phyloP scores from a whole-genome alignment of 2,797 vertebrate species.

The Enteromius anoplus region DNA sequence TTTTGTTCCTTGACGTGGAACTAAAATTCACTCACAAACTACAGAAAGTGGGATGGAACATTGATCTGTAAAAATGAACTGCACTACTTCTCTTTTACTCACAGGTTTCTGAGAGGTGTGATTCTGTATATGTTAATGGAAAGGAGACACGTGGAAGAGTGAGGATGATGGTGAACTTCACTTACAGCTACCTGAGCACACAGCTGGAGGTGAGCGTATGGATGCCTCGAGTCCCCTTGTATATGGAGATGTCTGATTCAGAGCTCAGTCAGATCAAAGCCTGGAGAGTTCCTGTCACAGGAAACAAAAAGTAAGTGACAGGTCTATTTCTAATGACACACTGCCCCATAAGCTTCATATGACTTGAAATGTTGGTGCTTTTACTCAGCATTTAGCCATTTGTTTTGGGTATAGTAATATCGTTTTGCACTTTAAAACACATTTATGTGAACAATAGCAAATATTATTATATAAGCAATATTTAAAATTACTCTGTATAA shows the following conservation, averaged over 20 bases:
- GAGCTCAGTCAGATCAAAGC: constrained; percentile 95
- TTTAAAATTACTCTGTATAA: background rate
- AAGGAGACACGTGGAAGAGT: constrained; percentile 89
- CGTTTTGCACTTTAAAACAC: background rate
- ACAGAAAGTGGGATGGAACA: background rate
- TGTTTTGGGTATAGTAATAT: background rate
- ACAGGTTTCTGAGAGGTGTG: constrained; percentile 90
- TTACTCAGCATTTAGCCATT: background rate
- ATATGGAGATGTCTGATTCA: constrained; percentile 88
- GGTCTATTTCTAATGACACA: background rate
- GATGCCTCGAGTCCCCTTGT: constrained; percentile 89
- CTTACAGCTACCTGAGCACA: constrained; percentile 87
- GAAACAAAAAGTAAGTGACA: constrained; percentile 17
- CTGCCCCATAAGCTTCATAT: background rate
- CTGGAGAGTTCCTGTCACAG: constrained; percentile 83
- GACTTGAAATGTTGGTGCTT: background rate
- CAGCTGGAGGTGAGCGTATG: constrained; percentile 88
- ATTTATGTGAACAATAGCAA: background rate
- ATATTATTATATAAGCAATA: background rate
- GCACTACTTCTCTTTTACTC: background rate
- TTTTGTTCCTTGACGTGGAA: background rate
- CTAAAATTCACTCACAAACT: background rate
- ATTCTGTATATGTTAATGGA: constrained; percentile 91
- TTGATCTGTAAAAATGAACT: background rate
- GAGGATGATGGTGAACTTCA: constrained; percentile 86